phyloP scores from a whole-genome alignment of 2,797 vertebrate species.

The Natrix natrix region DNA sequence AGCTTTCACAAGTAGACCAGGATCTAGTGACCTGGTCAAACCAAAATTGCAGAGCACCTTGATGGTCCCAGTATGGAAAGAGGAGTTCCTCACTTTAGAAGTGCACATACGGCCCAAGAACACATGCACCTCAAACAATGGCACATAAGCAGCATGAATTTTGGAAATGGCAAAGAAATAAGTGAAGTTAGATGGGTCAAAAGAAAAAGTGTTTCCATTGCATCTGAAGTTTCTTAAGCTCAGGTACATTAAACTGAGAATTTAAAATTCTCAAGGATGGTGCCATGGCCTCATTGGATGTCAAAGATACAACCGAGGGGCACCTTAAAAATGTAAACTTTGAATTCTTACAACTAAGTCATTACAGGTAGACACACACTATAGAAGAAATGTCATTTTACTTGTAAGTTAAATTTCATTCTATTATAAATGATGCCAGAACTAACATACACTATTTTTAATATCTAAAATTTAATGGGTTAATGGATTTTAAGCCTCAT shows the following conservation, averaged over 20 bases:
- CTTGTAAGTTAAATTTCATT: background rate
- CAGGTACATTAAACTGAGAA: background rate
- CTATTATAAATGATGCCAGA: background rate
- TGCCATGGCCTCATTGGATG: background rate
- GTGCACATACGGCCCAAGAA: background rate
- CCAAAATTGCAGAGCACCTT: background rate
- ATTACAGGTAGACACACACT: background rate
- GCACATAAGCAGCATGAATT: background rate
- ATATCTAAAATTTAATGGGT: background rate
- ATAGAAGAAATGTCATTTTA: background rate
- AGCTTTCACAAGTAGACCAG: background rate
- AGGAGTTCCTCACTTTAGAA: background rate
- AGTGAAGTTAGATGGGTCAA: background rate
- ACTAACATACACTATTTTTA: background rate
- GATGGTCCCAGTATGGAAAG: background rate
- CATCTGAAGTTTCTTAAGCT: background rate
- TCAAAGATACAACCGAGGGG: background rate
- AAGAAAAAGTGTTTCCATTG: background rate
- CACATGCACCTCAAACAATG: background rate
- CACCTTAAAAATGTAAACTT: background rate
- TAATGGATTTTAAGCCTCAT: background rate
- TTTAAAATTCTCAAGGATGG: background rate
- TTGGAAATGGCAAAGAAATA: background rate
- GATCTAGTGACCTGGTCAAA: background rate
- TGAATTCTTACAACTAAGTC: background rate